phyloP scores from a whole-genome alignment of 2,888 invertebrate species.

The Polydesmus complanatus region DNA sequence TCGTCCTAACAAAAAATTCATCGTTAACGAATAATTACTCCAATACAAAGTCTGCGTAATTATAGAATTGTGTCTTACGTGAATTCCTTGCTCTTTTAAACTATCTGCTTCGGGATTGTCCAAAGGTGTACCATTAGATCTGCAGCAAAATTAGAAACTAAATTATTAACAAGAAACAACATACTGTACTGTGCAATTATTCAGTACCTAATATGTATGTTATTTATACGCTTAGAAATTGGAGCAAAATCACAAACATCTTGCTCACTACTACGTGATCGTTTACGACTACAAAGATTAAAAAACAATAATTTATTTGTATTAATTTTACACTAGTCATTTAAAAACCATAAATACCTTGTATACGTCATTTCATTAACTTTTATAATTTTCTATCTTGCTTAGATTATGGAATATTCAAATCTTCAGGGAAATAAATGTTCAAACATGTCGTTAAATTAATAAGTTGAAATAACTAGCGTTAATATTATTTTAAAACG shows the following conservation, averaged over 20 bases:
- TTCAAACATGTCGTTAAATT: too few relatives aligned
- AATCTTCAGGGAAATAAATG: too few relatives aligned
- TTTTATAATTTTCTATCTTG: too few relatives aligned
- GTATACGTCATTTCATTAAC: not conserved
- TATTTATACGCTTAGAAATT: slow-evolving; percentile 10
- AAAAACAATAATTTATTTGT: too few relatives aligned
- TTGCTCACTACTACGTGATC: slow-evolving; percentile 2
- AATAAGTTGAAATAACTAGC: too few relatives aligned
- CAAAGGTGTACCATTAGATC: not conserved
- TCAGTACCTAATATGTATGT: slow-evolving; percentile 11
- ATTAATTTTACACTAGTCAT: too few relatives aligned
- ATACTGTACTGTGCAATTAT: not conserved
- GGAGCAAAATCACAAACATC: slow-evolving; percentile 6
- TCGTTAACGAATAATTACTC: too few relatives aligned
- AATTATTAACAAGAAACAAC: not conserved
- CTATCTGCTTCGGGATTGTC: not conserved
- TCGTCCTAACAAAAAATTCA: too few relatives aligned
- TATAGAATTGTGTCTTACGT: not conserved
- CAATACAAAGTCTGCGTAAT: too few relatives aligned
- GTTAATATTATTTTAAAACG: too few relatives aligned
- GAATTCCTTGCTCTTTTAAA: not conserved
- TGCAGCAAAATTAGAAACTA: not conserved
- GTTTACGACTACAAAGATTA: slow-evolving; percentile 1
- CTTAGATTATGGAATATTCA: too few relatives aligned
- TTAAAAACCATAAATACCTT: not conserved